phyloP scores from a whole-genome alignment of 2,113 vertebrate species.

The Notiomystis cincta region DNA sequence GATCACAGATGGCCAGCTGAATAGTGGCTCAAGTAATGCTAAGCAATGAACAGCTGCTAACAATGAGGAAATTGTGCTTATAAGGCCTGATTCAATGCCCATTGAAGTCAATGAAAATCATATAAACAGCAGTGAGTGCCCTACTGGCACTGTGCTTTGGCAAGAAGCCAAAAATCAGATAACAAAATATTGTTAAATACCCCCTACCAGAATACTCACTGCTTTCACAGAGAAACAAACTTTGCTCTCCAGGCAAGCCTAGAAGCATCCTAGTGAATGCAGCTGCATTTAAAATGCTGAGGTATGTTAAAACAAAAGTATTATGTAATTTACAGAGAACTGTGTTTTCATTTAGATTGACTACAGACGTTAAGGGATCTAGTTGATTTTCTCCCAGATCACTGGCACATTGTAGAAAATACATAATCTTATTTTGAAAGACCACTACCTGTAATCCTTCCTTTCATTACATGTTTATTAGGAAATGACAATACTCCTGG shows the following conservation, averaged over 20 bases:
- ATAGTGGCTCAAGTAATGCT: slow-evolving; percentile 37
- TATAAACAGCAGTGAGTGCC: slow-evolving; percentile 20
- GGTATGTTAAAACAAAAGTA: neutral
- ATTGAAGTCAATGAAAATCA: slow-evolving; percentile 39
- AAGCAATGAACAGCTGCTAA: slow-evolving; percentile 58
- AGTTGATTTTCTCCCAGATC: neutral
- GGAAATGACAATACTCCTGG: neutral
- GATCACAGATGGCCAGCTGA: slow-evolving; percentile 45
- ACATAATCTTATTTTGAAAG: neutral
- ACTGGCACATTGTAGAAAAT: neutral
- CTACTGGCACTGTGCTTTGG: neutral
- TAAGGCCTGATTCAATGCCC: slow-evolving; percentile 12
- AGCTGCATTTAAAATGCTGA: neutral
- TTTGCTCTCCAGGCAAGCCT: neutral
- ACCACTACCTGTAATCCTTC: neutral
- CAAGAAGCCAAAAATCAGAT: neutral
- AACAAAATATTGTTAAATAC: neutral
- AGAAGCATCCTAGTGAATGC: neutral
- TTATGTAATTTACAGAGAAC: neutral
- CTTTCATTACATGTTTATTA: neutral
- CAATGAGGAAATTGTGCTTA: slow-evolving; percentile 59
- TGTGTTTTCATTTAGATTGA: neutral
- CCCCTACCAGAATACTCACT: neutral
- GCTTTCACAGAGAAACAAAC: neutral
- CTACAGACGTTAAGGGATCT: neutral